Evolutionary conservation across 2,888 invertebrate species (phyloP).

Genomic region (Eupithecia inturbata): DNA sequence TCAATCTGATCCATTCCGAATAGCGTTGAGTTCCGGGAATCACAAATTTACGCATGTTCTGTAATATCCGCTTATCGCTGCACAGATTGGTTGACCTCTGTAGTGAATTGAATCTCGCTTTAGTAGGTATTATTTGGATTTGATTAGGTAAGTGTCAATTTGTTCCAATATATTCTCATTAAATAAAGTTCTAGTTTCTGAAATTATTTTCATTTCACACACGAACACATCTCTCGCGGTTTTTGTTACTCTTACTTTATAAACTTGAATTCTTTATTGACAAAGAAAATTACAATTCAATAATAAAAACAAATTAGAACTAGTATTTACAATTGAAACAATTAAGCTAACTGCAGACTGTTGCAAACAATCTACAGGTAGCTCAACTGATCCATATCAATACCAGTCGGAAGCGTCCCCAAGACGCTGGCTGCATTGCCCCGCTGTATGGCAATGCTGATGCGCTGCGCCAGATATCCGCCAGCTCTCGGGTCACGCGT

Average conservation of each 20-base stretch:
- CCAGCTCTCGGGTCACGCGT: too few species aligned
- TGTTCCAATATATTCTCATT: not conserved
- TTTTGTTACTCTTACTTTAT: not conserved
- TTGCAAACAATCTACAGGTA: too few species aligned
- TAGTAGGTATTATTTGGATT: not conserved
- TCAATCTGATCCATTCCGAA: conserved; percentile 44
- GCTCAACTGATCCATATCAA: too few species aligned
- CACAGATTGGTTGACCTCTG: conserved; percentile 29
- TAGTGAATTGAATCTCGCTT: conserved; percentile 30
- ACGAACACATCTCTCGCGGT: not conserved
- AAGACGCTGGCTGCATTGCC: too few species aligned
- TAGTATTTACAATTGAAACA: too few species aligned
- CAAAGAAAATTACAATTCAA: too few species aligned
- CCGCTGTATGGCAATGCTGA: too few species aligned
- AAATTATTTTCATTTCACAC: not conserved
- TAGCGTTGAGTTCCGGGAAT: conserved; percentile 45
- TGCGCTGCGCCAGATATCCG: too few species aligned
- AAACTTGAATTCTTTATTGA: too few species aligned
- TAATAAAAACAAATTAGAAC: too few species aligned
- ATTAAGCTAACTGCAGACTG: too few species aligned
- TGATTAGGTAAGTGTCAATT: not conserved
- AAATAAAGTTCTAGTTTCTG: not conserved
- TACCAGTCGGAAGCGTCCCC: too few species aligned
- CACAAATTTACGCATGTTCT: conserved; percentile 38
- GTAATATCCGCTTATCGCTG: conserved; percentile 41